Base-by-base conservation (phyloP, 2,888 invertebrate genomes). In the Rhorus exstirpatorius region DNA sequence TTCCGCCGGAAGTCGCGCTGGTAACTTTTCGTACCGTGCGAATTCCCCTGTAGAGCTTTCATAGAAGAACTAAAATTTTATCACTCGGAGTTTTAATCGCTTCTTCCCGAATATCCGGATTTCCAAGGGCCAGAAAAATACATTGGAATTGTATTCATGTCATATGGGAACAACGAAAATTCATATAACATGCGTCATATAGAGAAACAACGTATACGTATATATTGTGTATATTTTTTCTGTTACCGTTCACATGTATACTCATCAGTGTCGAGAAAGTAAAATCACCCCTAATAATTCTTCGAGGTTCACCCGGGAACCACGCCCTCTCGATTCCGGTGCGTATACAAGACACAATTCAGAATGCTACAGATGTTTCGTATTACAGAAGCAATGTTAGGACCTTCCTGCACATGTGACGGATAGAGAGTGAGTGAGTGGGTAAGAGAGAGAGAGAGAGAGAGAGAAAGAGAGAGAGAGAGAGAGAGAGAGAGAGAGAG, bases 301-400 rank as follows among this genome's bases (percentile, higher is more conserved):
- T 53, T 51, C 71, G 63, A 35, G 38, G 46, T 49, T 63, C 60
- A 46, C 61, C 63, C 35, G 31, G 31, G 38, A 21, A 71, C 78
- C 78, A 71, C 78, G 78, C 78, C 78, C 70, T 55, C 19, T 2
- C 19, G 60, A 58, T 31, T 7, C 46, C 4, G 8, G 63, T 71
- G 78, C 78, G 55, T 63, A 71, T 60, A 49, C 14, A 60, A 4
- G 3, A 53, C n/a, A 41, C 41, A 17, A 41, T 19, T 41, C 38
- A 31, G 60, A 71, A 63, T 44, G 70, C 35, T 71, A 71, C 78
- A 78, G 78, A 78, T 78, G 78, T 78, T 78, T 78, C 71, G 78
- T 44, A 53, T 55, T 46, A 55, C 19, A 46, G 46, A 68, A 49
- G 26, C 3, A 17, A 75, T 26, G 65, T 46, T 26, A 58, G 31